Base-by-base conservation (phyloP, 2,113 vertebrate species). In the Eurystomus gularis region DNA sequence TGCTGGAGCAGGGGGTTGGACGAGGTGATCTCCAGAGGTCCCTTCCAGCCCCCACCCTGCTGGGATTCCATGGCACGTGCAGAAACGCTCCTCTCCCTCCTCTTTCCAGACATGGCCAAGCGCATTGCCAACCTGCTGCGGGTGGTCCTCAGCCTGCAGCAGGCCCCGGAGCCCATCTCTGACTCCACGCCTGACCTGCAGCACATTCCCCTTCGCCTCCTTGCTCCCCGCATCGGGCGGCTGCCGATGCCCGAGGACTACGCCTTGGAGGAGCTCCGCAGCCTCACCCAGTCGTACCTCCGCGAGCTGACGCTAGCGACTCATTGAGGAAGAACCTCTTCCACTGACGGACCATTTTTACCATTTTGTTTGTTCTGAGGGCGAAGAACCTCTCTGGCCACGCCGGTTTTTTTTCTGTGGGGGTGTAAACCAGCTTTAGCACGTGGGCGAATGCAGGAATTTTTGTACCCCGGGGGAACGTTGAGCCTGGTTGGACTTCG, bases 201-300 rank as follows among this genome's bases (percentile, higher is more conserved):
- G 62, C 96, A 65, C 11, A 94, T 99, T 42, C 99, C 99, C 0
- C 97, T 99, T 11, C 97, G 98, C 40, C 98, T 98, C 51, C 97
- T 99, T 28, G 99, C 98, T 3, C 99, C 99, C 3, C 98, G 99
- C 97, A 97, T 99, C 17, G 98, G 98, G 10, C 98, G 98, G 11
- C 98, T 99, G 54, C 99, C 99, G 16, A 98, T 99, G 99, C 99
- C 99, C 0, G 99, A 99, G 96, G 99, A 99, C 97, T 99, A 99
- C 13, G 98, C 99, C 44, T 96, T 99, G 97, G 99, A 99, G 95
- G 99, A 99, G 95, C 98, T 99, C 28, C 98, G 99, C 3, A 97
- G 98, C 66, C 99, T 99, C 90, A 99, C 99, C 5, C 99, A 99
- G 97, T 98, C 98, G 0, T 99, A 99, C 97, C 98, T 99, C 18